Percentiles rank a stretch among this genome's conserved stretches.
Conservation (phyloP, 2,888 invertebrate species). For the Uropetala carovei region DNA sequence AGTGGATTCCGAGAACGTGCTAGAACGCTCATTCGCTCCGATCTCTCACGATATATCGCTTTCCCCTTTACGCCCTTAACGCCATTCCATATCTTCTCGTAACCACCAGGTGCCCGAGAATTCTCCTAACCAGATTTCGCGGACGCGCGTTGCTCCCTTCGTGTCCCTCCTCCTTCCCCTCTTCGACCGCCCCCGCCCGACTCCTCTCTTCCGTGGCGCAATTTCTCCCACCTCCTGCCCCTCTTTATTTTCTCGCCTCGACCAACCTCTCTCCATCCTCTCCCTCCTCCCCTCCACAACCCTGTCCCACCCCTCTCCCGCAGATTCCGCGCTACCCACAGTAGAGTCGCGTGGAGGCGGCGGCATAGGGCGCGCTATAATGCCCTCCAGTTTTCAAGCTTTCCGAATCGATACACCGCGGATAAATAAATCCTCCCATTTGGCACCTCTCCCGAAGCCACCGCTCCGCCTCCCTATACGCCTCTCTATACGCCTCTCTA, state of each 20-base stretch:
- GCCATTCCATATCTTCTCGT: too few relatives aligned
- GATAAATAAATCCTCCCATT: slow-evolving; percentile 43
- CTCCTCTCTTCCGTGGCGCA: too few relatives aligned
- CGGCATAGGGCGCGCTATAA: not conserved
- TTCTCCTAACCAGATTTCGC: too few relatives aligned
- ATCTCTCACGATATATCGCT: too few relatives aligned
- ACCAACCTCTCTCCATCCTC: not conserved
- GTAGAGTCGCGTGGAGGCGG: not conserved
- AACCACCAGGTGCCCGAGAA: too few relatives aligned
- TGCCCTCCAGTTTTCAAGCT: slow-evolving; percentile 45
- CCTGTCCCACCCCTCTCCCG: not conserved
- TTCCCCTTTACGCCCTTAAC: too few relatives aligned
- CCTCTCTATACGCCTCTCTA: not conserved
- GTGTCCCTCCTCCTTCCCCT: not conserved
- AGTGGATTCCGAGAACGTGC: too few relatives aligned
- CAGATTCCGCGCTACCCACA: not conserved
- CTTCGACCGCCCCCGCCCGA: not conserved
- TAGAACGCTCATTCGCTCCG: too few relatives aligned
- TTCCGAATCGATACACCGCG: slow-evolving; percentile 40
- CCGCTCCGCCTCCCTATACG: not conserved
- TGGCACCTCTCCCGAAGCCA: slow-evolving; percentile 30
- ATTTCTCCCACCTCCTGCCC: too few relatives aligned
- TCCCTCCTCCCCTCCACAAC: not conserved
- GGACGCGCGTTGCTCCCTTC: too few relatives aligned
- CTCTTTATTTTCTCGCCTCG: not conserved